Percentiles rank a stretch among this genome's conserved stretches.
Conservation (phyloP, 2,113 vertebrate species). For the Pungitius pungitius region DNA sequence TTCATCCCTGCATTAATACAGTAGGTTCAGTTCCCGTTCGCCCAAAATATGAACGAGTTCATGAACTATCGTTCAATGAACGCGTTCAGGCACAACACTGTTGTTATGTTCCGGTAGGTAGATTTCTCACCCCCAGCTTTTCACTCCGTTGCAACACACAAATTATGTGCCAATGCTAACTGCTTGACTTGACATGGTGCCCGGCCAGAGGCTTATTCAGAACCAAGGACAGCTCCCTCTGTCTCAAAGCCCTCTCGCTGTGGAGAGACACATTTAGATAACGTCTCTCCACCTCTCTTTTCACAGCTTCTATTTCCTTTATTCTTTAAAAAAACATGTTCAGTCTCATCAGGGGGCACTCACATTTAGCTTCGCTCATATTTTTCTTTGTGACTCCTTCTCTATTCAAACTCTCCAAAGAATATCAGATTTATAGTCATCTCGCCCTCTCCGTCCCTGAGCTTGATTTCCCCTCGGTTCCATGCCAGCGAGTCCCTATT, state of each 20-base stretch:
- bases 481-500: constrained; percentile 60
- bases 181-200: constrained; percentile 61
- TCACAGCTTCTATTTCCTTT: constrained; percentile 50
- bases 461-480: constrained; percentile 55
- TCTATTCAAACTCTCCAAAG: constrained; percentile 62
- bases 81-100: no score
- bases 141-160: no score
- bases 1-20: no score
- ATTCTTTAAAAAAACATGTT: constrained; percentile 44
- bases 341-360: constrained; percentile 60
- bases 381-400: constrained; percentile 60
- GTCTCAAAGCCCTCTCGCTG: constrained; percentile 44
- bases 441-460: constrained; percentile 48
- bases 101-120: no score
- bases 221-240: constrained; percentile 78
- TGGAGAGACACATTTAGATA: constrained; percentile 71
- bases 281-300: constrained; percentile 40
- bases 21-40: no score
- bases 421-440: constrained; percentile 65
- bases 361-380: constrained; percentile 63
- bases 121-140: not conserved
- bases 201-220: constrained; percentile 72
- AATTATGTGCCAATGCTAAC: constrained; percentile 59
- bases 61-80: no score
- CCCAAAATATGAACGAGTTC: no score